These are phyloP conservation scores for Periphyllus acericola DNA, from an alignment of 2,888 invertebrate species.

Conservation along the genomic window DNA sequence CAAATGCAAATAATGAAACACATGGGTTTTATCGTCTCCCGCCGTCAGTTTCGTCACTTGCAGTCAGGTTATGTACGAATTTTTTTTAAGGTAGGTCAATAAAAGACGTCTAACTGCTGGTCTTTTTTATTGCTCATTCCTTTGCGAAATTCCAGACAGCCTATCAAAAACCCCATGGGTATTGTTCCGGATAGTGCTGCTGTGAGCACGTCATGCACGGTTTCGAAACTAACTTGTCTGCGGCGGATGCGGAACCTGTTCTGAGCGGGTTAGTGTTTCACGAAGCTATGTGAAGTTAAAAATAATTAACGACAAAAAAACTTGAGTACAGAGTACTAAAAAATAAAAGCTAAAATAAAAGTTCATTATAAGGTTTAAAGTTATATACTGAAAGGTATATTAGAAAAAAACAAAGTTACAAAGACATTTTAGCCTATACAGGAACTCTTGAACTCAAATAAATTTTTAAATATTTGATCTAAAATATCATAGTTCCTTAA, in stretches of 20 bases:
- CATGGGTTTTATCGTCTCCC: constrained; percentile 26
- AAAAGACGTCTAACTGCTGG: constrained; percentile 41
- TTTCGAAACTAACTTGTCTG: constrained; percentile 54
- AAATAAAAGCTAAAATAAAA: neutral
- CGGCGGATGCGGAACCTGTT: constrained; percentile 55
- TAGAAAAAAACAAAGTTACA: neutral
- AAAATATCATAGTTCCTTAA: too few species aligned
- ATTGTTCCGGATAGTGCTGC: constrained; percentile 44
- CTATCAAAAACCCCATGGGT: constrained; percentile 25
- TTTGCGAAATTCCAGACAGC: constrained; percentile 56
- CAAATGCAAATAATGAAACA: constrained; percentile 50
- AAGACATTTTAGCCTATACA: neutral
- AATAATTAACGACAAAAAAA: neutral
- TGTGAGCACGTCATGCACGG: constrained; percentile 9
- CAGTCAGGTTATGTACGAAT: constrained; percentile 38
- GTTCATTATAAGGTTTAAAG: neutral
- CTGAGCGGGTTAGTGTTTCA: constrained; percentile 8
- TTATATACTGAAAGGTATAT: too few species aligned
- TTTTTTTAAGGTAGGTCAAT: constrained; percentile 60
- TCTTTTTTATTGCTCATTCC: constrained; percentile 41
- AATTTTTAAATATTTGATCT: too few species aligned
- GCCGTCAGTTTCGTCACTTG: constrained; percentile 53
- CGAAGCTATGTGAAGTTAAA: constrained; percentile 10
- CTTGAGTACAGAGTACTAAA: neutral
- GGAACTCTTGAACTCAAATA: too few species aligned